Percentiles rank a stretch among this genome's conserved stretches.
Conservation (phyloP, 2,797 vertebrate genomes). For the Melanotaenia parkinsoni region DNA sequence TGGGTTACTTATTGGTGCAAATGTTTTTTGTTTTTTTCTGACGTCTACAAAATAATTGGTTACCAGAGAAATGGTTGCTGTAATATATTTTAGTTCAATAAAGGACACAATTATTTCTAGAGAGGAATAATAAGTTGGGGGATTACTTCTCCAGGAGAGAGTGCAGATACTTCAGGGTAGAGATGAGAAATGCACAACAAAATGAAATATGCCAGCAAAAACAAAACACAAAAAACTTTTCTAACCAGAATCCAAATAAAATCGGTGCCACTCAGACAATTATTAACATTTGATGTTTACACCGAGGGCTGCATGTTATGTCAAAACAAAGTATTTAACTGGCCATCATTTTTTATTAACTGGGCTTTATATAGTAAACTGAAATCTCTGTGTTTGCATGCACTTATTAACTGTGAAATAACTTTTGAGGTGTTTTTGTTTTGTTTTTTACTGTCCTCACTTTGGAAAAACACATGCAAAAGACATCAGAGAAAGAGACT, state of each 20-base stretch:
- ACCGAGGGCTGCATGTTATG: background rate
- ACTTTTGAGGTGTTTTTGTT: background rate
- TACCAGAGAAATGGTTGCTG: background rate
- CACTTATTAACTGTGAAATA: background rate
- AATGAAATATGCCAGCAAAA: background rate
- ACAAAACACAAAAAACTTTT: background rate
- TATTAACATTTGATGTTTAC: background rate
- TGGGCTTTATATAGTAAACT: accelerated
- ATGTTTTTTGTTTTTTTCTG: background rate
- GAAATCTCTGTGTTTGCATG: background rate
- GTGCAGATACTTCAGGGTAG: background rate
- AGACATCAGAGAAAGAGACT: background rate
- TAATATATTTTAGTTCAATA: background rate
- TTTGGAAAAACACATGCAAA: background rate
- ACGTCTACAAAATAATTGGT: background rate
- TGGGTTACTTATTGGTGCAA: background rate
- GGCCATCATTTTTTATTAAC: background rate
- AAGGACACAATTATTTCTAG: background rate
- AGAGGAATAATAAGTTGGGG: background rate
- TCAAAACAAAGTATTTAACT: background rate
- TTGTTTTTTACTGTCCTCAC: background rate
- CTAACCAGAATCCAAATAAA: background rate
- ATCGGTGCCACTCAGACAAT: background rate
- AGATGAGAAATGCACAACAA: background rate
- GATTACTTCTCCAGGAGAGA: background rate